These are phyloP conservation scores for Regulus satrapa DNA, from an alignment of 2,113 vertebrate genomes.

Conservation along the genomic window DNA sequence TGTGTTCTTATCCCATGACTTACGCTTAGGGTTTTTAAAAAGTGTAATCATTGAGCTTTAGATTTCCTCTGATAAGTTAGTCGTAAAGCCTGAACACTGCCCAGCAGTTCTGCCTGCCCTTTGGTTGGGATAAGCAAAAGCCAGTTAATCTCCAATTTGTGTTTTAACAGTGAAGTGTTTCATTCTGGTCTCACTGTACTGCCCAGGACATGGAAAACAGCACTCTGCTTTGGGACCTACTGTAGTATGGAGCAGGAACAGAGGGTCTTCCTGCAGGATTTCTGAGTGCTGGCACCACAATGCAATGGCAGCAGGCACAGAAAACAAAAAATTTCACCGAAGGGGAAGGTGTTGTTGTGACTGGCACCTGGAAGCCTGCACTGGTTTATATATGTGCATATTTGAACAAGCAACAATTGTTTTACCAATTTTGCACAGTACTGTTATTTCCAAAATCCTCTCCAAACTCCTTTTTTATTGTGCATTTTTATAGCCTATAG, in stretches of 20 bases:
- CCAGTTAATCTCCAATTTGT: neutral
- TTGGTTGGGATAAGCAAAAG: neutral
- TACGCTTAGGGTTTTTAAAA: neutral
- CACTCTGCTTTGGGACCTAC: neutral
- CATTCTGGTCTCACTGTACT: neutral
- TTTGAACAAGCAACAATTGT: neutral
- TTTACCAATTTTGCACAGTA: neutral
- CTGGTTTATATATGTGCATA: neutral
- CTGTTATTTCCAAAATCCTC: neutral
- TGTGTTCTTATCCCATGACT: neutral
- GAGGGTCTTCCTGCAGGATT: neutral
- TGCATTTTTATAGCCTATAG: neutral
- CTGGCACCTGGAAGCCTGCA: neutral
- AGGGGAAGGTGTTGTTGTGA: neutral
- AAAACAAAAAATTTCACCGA: neutral
- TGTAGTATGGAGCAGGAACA: neutral
- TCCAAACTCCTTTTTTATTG: neutral
- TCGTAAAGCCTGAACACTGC: neutral
- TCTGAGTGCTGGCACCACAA: accelerated
- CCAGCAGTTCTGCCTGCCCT: neutral
- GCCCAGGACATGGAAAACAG: neutral
- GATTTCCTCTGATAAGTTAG: neutral
- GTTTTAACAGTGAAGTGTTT: neutral
- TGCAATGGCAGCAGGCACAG: accelerated
- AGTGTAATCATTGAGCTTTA: neutral